These are phyloP conservation scores for Chrysotoxum bicinctum DNA, from an alignment of 2,888 invertebrate genomes.

Conservation along the genomic window DNA sequence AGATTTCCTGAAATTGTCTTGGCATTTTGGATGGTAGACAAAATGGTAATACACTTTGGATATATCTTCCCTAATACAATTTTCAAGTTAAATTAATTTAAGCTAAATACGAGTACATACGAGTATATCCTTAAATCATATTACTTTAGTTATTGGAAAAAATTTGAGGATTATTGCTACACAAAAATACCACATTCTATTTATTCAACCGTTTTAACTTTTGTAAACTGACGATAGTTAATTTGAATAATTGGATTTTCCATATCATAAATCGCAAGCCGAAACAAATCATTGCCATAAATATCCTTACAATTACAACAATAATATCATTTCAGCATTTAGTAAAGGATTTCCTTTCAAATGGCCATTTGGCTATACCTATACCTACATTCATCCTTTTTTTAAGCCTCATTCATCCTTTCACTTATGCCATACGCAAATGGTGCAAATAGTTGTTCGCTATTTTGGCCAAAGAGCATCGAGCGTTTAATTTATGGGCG, in stretches of 20 bases:
- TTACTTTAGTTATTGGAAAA: too few relatives aligned
- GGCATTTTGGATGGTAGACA: too few relatives aligned
- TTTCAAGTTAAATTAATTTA: too few relatives aligned
- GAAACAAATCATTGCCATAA: conserved; percentile 8
- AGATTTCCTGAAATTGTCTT: too few relatives aligned
- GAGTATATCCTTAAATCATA: too few relatives aligned
- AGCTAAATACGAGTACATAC: too few relatives aligned
- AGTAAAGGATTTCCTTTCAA: conserved; percentile 14
- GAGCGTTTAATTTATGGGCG: conserved; percentile 64
- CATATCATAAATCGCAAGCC: background rate
- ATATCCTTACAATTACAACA: conserved; percentile 15
- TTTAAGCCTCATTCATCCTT: background rate
- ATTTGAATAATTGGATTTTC: conserved; percentile 6
- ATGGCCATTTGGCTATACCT: background rate
- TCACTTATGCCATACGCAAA: background rate
- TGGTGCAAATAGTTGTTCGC: conserved; percentile 30
- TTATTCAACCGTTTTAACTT: background rate
- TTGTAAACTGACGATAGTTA: background rate
- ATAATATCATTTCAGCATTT: background rate
- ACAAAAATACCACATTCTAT: background rate
- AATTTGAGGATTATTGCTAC: too few relatives aligned
- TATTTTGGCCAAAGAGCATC: conserved; percentile 35
- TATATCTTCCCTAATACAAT: too few relatives aligned
- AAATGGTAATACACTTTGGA: too few relatives aligned
- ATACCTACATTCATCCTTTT: background rate